Conservation (phyloP, 2,797 vertebrate species). For the Typhlichthys subterraneus region DNA sequence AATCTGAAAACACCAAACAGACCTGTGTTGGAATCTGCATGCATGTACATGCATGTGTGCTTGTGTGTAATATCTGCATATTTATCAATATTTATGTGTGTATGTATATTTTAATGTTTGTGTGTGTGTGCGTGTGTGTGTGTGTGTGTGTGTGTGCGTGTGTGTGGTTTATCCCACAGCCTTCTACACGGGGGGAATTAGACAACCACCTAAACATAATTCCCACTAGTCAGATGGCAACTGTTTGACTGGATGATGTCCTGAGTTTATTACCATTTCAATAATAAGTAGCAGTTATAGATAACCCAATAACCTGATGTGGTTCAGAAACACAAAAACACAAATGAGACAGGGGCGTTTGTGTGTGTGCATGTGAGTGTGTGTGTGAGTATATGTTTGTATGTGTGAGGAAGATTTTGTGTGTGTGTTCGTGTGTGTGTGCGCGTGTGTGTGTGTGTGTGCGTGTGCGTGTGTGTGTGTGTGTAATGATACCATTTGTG, state of each 20-base stretch:
- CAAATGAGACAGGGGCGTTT: neutral
- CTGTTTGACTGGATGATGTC: constrained; percentile 14
- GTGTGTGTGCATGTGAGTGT: neutral
- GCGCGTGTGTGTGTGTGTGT: neutral
- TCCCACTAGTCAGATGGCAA: constrained; percentile 20
- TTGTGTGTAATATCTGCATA: too few species aligned
- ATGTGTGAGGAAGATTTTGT: neutral
- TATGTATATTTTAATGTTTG: neutral
- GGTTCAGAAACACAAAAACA: too few species aligned
- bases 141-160: constrained; percentile 11
- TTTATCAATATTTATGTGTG: constrained; percentile 2
- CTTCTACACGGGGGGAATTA: constrained; percentile 63
- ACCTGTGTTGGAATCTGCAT: too few species aligned
- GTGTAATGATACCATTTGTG: neutral
- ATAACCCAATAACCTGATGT: too few species aligned
- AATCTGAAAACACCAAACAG: neutral
- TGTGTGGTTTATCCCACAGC: constrained; percentile 28
- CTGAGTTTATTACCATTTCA: constrained; percentile 48
- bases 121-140: constrained; percentile 21
- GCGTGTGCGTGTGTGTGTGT: neutral
- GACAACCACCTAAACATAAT: constrained; percentile 55
- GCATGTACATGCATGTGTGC: too few species aligned
- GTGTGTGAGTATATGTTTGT: constrained; percentile 1
- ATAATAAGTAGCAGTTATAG: constrained; percentile 43
- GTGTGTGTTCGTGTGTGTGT: neutral